These are phyloP conservation scores for Lepilemur septentrionalis DNA, from an alignment of 2,797 vertebrate genomes.

Conservation along the genomic window DNA sequence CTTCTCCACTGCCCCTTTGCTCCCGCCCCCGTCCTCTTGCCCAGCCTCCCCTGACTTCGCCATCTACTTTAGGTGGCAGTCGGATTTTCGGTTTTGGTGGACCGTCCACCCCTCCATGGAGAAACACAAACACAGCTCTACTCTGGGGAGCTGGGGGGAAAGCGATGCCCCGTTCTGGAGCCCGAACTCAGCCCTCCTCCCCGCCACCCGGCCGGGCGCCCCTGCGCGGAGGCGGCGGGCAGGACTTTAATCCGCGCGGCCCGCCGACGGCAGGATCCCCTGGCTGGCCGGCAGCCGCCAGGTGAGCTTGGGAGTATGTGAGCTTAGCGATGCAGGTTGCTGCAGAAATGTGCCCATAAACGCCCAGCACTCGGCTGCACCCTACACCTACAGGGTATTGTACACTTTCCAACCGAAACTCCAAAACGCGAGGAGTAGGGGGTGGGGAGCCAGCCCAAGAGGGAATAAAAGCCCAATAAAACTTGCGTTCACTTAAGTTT, in stretches of 20 bases:
- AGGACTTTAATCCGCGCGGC: not conserved
- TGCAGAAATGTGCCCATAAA: constrained; percentile 60
- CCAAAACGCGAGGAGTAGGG: constrained; percentile 28
- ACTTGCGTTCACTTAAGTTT: constrained; percentile 5
- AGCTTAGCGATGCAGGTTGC: constrained; percentile 45
- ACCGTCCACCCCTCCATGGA: not conserved
- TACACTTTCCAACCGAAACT: constrained; percentile 74
- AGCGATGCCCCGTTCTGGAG: not conserved
- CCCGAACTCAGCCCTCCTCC: not conserved
- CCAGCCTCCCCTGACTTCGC: not conserved
- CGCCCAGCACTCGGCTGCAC: constrained; percentile 56
- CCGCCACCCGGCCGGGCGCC: not conserved
- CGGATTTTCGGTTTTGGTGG: not conserved
- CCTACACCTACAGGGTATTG: constrained; percentile 68
- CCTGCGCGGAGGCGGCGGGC: not conserved
- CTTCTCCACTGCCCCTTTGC: not conserved
- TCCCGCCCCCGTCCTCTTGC: not conserved
- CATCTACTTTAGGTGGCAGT: not conserved
- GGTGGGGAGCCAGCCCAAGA: constrained; percentile 37
- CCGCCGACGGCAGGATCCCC: not conserved
- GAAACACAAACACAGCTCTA: not conserved
- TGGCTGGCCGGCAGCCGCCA: constrained; percentile 19
- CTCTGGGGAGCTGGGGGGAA: too few species aligned
- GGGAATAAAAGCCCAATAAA: constrained; percentile 62
- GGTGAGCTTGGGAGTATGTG: constrained; percentile 55